phyloP scores from a whole-genome alignment of 2,113 vertebrate species.

The Melanostigma gelatinosum region DNA sequence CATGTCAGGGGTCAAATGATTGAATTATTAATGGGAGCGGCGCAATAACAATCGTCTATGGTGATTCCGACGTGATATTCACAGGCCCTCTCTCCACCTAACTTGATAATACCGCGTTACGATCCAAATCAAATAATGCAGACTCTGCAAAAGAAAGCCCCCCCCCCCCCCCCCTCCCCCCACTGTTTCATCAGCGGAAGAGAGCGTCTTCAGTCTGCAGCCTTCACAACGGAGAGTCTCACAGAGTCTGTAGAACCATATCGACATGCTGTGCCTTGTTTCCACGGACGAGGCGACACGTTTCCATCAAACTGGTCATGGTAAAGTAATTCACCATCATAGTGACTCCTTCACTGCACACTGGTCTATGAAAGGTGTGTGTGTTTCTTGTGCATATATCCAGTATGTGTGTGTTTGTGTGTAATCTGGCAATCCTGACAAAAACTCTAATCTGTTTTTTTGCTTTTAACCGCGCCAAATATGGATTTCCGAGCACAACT shows the following conservation, averaged over 20 bases:
- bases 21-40: conserved; percentile 83
- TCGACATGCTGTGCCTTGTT: conserved; percentile 71
- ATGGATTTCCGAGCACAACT: conserved; percentile 69
- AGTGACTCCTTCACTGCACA: conserved; percentile 53
- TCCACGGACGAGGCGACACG: conserved; percentile 70
- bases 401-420: conserved; percentile 7
- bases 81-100: conserved; percentile 60
- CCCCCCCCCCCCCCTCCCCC: conserved; percentile 37
- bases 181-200: conserved; percentile 74
- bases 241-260: conserved; percentile 59
- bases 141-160: conserved; percentile 64
- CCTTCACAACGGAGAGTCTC: conserved; percentile 57
- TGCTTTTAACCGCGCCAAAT: conserved; percentile 49
- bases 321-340: conserved; percentile 67
- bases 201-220: conserved; percentile 59
- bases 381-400: neutral
- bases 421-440: conserved; percentile 40
- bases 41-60: conserved; percentile 79
- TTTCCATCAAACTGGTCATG: conserved; percentile 71
- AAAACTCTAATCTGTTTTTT: conserved; percentile 40
- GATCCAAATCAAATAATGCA: conserved; percentile 82
- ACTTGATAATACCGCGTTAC: conserved; percentile 78
- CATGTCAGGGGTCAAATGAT: conserved; percentile 84
- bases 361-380: conserved; percentile 23
- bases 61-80: conserved; percentile 77